phyloP scores from a whole-genome alignment of 2,797 vertebrate species.

The Poeciliopsis turneri region DNA sequence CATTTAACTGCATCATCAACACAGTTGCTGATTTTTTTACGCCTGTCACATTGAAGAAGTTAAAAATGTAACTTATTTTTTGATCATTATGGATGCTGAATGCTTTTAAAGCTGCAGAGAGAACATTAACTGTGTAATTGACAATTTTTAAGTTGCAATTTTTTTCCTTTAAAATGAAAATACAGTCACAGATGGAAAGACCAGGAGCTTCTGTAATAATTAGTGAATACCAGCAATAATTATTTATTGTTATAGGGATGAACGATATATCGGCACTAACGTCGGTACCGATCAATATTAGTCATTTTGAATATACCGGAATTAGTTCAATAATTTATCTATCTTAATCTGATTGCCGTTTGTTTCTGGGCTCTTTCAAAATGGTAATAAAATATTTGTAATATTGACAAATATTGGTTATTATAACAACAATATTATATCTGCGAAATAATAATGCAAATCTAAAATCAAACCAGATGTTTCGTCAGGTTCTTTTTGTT shows the following conservation, averaged over 20 bases:
- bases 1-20: constrained; percentile 24
- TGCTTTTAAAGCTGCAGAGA: background rate
- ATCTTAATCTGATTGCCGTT: too few species aligned
- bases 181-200: background rate
- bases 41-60: background rate
- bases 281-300: too few species aligned
- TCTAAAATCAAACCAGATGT: background rate
- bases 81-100: background rate
- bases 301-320: too few species aligned
- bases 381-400: too few species aligned
- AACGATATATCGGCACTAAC: too few species aligned
- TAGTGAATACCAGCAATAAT: background rate
- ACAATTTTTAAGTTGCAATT: background rate
- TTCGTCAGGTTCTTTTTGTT: background rate
- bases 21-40: background rate
- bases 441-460: background rate
- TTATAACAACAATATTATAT: background rate
- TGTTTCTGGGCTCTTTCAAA: too few species aligned
- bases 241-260: background rate
- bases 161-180: background rate
- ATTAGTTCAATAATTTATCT: too few species aligned
- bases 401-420: background rate
- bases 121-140: background rate
- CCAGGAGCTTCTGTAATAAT: background rate
- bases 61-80: background rate